These are phyloP conservation scores for Strix aluco DNA, from an alignment of 2,113 vertebrate species.

Conservation along the genomic window DNA sequence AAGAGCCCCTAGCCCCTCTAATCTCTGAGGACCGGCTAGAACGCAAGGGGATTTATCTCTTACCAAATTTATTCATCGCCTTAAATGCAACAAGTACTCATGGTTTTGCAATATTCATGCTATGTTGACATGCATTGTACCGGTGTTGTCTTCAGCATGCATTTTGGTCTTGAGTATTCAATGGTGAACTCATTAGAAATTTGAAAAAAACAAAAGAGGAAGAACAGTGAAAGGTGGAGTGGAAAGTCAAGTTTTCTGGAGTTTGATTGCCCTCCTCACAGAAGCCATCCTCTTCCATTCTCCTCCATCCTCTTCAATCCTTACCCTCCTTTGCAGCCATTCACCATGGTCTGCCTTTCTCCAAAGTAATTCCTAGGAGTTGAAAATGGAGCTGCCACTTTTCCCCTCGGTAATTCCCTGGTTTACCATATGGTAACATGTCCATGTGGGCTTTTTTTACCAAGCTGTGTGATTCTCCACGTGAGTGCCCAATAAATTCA, in stretches of 20 bases:
- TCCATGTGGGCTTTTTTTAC: neutral
- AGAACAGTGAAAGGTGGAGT: neutral
- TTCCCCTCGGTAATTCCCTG: accelerated
- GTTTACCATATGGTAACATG: neutral
- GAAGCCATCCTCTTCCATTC: neutral
- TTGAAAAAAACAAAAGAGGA: neutral
- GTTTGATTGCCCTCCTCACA: neutral
- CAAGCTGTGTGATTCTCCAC: neutral
- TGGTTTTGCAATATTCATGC: neutral
- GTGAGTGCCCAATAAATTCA: neutral
- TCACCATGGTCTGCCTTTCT: neutral
- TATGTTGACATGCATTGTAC: accelerated
- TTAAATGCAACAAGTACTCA: neutral
- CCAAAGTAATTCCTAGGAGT: neutral
- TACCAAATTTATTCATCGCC: too few species aligned
- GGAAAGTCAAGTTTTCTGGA: neutral
- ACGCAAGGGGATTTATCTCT: too few species aligned
- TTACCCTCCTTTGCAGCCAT: neutral
- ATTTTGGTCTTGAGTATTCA: neutral
- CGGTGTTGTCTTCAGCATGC: accelerated
- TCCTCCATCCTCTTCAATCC: neutral
- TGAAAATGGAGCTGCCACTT: neutral
- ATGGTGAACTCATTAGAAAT: neutral
- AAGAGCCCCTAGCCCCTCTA: too few species aligned
- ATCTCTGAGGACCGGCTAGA: too few species aligned